Evolutionary conservation across 2,113 vertebrate species (phyloP).

Genomic region (Alectura lathami): DNA sequence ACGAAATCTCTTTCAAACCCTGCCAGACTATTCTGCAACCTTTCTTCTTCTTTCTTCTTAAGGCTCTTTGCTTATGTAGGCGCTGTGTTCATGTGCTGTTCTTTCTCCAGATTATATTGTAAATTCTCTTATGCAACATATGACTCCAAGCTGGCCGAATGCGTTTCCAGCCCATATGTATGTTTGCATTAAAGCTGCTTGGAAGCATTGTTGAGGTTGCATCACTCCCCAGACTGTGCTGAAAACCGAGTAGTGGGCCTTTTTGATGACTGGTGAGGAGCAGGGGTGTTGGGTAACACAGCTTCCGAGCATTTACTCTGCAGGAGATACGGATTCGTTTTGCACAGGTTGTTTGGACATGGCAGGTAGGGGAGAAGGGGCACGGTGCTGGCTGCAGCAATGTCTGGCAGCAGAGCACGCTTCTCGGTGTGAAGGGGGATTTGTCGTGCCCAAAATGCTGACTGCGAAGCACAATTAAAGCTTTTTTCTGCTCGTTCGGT

Average conservation of each 20-base stretch:
- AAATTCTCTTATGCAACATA: neutral
- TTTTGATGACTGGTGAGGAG: neutral
- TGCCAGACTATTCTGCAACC: neutral
- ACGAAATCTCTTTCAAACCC: neutral
- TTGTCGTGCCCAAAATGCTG: neutral
- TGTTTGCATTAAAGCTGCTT: neutral
- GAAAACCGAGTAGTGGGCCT: neutral
- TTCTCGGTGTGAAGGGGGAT: neutral
- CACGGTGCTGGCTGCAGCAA: neutral
- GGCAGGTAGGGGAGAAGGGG: neutral
- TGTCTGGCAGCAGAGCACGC: neutral
- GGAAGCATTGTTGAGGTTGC: neutral
- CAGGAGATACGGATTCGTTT: neutral
- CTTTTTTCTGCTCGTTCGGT: neutral
- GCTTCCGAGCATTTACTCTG: neutral
- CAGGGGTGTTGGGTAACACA: neutral
- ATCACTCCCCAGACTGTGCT: neutral
- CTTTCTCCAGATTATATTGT: neutral
- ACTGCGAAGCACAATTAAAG: neutral
- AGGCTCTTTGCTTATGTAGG: neutral
- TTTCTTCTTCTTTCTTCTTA: neutral
- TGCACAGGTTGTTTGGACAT: neutral
- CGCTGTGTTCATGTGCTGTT: neutral
- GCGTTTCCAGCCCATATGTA: neutral
- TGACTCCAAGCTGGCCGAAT: neutral